Evolutionary conservation across 2,888 invertebrate species (phyloP).

Genomic region (Calameuta pallipes): DNA sequence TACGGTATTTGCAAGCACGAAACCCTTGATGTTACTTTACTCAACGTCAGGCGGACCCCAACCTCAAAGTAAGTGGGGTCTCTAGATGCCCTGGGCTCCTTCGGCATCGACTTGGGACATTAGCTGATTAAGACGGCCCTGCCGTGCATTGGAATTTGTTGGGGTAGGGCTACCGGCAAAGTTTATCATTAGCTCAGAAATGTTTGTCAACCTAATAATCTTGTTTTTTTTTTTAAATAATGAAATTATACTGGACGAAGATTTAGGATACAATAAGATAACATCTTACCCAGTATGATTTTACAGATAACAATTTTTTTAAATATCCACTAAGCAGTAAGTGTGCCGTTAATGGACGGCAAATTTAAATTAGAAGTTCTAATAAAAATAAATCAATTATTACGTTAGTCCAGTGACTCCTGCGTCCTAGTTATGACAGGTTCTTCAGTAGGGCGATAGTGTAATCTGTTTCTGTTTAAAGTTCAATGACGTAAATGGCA

Average conservation of each 20-base stretch:
- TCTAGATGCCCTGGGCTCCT: conserved; percentile 35
- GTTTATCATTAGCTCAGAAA: background rate
- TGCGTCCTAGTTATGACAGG: conserved; percentile 16
- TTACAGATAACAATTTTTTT: background rate
- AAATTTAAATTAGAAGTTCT: background rate
- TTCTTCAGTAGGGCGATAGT: conserved; percentile 11
- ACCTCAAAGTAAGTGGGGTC: conserved; percentile 36
- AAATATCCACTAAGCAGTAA: background rate
- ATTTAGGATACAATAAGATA: background rate
- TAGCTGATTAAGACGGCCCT: conserved; percentile 33
- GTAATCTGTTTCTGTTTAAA: conserved; percentile 36
- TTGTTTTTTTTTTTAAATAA: background rate
- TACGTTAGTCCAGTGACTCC: background rate
- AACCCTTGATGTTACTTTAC: conserved; percentile 49
- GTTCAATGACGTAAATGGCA: conserved; percentile 34
- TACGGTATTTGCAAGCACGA: conserved; percentile 53
- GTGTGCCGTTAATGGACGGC: background rate
- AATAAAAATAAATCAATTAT: background rate
- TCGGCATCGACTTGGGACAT: conserved; percentile 23
- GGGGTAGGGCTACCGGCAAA: background rate
- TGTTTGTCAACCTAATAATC: background rate
- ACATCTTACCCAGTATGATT: background rate
- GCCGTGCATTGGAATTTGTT: background rate
- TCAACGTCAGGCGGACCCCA: conserved; percentile 37
- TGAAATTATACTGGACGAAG: background rate